Conservation (phyloP, 2,888 invertebrate genomes). For the Caenorhabditis becei region DNA sequence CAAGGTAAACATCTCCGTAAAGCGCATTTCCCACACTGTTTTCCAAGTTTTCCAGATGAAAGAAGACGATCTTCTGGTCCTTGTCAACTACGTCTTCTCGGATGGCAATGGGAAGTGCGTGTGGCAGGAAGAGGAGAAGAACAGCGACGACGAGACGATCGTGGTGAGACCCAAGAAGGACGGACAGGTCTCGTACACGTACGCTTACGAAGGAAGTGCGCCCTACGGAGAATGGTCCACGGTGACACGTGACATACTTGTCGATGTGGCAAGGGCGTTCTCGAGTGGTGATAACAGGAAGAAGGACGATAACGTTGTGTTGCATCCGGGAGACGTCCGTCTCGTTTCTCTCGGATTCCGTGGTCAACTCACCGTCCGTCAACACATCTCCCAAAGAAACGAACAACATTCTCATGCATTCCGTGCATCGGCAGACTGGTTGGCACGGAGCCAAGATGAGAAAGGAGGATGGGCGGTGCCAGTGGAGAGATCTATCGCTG, state of each 20-base stretch:
- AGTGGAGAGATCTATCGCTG: conserved; percentile 86
- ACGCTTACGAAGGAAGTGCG: conserved; percentile 47
- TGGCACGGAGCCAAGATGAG: conserved; percentile 89
- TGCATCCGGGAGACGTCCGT: conserved; percentile 66
- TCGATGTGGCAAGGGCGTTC: conserved; percentile 74
- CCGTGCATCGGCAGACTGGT: conserved; percentile 94
- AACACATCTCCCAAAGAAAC: conserved; percentile 88
- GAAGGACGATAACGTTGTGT: conserved; percentile 65
- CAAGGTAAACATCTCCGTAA: too few relatives aligned
- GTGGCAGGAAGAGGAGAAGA: conserved; percentile 62
- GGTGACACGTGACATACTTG: conserved; percentile 71
- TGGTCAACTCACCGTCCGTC: conserved; percentile 62
- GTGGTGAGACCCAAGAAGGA: conserved; percentile 45
- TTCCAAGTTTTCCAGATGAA: conserved; percentile 53
- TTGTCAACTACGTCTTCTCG: conserved; percentile 70
- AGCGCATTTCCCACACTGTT: neutral
- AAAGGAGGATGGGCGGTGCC: conserved; percentile 93
- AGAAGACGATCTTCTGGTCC: conserved; percentile 63
- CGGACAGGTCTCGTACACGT: conserved; percentile 67
- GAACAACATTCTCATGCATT: conserved; percentile 94
- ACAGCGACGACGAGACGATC: conserved; percentile 25
- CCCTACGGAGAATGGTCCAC: conserved; percentile 57
- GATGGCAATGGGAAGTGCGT: conserved; percentile 64
- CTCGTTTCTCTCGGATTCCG: conserved; percentile 71
- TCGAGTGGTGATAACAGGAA: conserved; percentile 59